These are phyloP conservation scores for Chymomyza costata DNA, from an alignment of 1,140 invertebrate species.

Conservation along the genomic window DNA sequence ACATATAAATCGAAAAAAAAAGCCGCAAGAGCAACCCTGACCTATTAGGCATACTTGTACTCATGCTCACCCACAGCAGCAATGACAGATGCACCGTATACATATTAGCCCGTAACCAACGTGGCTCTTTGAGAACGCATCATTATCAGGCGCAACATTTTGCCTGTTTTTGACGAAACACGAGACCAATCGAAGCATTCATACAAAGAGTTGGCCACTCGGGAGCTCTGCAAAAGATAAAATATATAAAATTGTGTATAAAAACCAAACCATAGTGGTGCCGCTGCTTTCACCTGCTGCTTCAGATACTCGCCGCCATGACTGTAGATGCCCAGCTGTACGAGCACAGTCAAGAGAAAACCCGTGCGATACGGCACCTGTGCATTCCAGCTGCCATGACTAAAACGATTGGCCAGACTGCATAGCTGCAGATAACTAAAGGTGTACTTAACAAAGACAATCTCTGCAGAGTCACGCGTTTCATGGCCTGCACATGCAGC, in stretches of 20 bases:
- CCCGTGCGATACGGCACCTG: slow-evolving; percentile 29
- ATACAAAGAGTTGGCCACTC: slow-evolving; percentile 16
- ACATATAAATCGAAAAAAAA: too few species aligned
- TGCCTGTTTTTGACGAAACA: slow-evolving; percentile 6
- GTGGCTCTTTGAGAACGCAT: slow-evolving; percentile 30
- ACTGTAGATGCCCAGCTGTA: slow-evolving; percentile 40
- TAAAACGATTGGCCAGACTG: slow-evolving; percentile 41
- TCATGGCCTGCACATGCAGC: too few species aligned
- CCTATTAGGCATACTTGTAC: neutral
- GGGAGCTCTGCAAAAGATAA: slow-evolving; percentile 5
- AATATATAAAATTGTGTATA: too few species aligned
- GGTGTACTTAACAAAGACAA: slow-evolving; percentile 45
- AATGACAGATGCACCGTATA: slow-evolving; percentile 41
- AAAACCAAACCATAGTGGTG: too few species aligned
- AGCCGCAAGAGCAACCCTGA: too few species aligned
- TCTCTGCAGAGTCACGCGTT: slow-evolving; percentile 37
- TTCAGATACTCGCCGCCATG: slow-evolving; percentile 37
- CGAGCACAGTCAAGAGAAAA: slow-evolving; percentile 32
- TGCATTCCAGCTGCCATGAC: slow-evolving; percentile 21
- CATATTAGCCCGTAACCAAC: slow-evolving; percentile 29
- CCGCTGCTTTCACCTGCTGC: slow-evolving; percentile 27
- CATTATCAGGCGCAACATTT: slow-evolving; percentile 32
- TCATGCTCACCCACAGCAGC: slow-evolving; percentile 38
- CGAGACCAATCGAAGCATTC: slow-evolving; percentile 25
- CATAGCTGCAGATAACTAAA: slow-evolving; percentile 47